Evolutionary conservation across 2,797 vertebrate species (phyloP), one percentile per base, ranked within the genome.

Genomic region (Arnoldichthys spilopterus): DNA sequence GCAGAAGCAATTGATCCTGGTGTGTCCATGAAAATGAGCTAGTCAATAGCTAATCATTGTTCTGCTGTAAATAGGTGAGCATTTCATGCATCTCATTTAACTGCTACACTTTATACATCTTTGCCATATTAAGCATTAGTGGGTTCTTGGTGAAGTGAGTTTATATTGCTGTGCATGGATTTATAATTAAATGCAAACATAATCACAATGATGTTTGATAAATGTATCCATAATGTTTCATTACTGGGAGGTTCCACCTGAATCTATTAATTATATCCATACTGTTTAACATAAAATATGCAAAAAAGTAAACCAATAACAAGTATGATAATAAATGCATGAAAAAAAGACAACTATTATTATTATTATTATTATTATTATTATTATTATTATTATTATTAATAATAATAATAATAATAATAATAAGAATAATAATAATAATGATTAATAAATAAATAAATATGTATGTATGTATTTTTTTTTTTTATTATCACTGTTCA

Each of bases 11-110:
- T 91, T 91, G 92, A 94, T 94, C 93, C 90, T 82, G 91, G 93
- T 91, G 78, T 90, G 89, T 89, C 87, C 84, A 84, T 85, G 75
- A 88, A 83, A 91, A 89, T 91, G 89, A 91, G 93, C 91, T 93
- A 88, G 90, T 92, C 87, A 90, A 92, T 92, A 92, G 90, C 86
- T 92, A 91, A 94, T 95, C 85, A 88, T 91, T 95, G 92, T 86
- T 88, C 89, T 91, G 88, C 86, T 85, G 67, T 86, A 92, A 92
- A 87, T 77, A 81, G 89, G 86, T 82, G 88, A 84, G 77, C 80
- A 87, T 82, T 86, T 76, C 53, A 81, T 76, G 49, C 40, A 9
- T 70, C 26, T 53, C 32, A 64, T 67, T 66, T 58, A 28, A 11
- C 56, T 37, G 43, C 47, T 37, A 40, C 12, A 51, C 40, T 12